Evolutionary conservation across 1,140 invertebrate genomes (phyloP), one percentile per base, ranked within the genome.

Genomic region (Agrypnia vestita): DNA sequence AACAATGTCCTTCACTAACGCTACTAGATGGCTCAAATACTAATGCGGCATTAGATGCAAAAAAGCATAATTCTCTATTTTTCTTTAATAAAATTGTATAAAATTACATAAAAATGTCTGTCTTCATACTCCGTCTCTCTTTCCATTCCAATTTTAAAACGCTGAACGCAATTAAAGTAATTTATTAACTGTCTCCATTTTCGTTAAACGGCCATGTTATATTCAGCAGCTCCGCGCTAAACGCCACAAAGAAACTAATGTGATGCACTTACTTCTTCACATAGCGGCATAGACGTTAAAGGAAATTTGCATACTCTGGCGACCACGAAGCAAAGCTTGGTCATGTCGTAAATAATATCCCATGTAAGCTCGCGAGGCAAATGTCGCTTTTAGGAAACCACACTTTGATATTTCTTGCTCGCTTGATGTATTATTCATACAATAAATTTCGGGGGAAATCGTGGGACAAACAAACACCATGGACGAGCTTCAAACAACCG

Each of bases 321-420:
- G 59, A 21, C 25, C 59, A 19, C 13, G 8, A 21, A 4, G 59
- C 59, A 62, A 47, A 67, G 62, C 62, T 67, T 47, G 62, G 43
- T 67, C 62, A 17, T 67, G 44, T 67, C 62, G 15, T 67, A 67
- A 67, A 67, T 67, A 67, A 67, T 67, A 67, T 67, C 43, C 43
- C 62, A 3, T 67, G 62, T 67, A 67, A 67, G 62, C 62, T 67
- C 62, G 15, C 62, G 0, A 19, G 35, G 62, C 43, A 17, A 67
- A 47, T 67, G 62, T 67, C 62, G 62, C 43, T 46, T 67, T 15
- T 46, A 35, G 62, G 43, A 47, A 67, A 51, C 49, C 62, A 35
- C 62, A 19, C 62, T 67, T 67, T 47, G 43, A n/a, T 15, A n/a
- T 35, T 35, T 35, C 25, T 35, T 35, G 6, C 11, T 51, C 49